A percentile compares a stretch with the other conserved stretches of the same genome.
These are phyloP conservation scores for Agrenia bidenticulata DNA, from an alignment of 2,888 invertebrate species.

Conservation along the genomic window DNA sequence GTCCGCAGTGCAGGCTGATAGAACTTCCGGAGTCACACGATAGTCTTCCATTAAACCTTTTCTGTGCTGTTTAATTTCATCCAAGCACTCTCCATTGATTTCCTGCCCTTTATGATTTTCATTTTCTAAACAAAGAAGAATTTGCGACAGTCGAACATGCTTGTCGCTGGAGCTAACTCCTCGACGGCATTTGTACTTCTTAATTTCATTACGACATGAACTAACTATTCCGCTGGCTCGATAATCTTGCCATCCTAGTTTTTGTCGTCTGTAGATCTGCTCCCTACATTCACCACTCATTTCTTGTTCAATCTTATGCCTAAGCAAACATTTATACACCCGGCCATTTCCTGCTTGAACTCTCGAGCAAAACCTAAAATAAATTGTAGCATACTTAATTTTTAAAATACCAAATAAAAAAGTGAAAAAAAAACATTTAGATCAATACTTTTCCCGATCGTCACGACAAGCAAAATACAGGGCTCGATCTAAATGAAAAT, in stretches of 20 bases:
- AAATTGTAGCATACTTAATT: not conserved
- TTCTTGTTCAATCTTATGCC: conserved; percentile 73
- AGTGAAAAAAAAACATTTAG: too few relatives aligned
- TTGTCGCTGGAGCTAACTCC: conserved; percentile 61
- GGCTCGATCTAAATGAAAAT: conserved; percentile 82
- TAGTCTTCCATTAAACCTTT: conserved; percentile 91
- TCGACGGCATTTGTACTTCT: conserved; percentile 61
- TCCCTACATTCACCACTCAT: conserved; percentile 70
- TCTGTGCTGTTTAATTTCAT: conserved; percentile 88
- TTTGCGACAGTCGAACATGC: conserved; percentile 81
- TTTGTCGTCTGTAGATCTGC: conserved; percentile 80
- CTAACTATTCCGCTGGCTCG: conserved; percentile 81
- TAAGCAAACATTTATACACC: conserved; percentile 85
- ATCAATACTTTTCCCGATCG: conserved; percentile 66
- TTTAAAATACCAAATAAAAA: not conserved
- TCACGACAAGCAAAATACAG: conserved; percentile 84
- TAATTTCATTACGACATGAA: conserved; percentile 87
- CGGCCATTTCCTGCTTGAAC: conserved; percentile 75
- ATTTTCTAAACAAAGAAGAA: conserved; percentile 85
- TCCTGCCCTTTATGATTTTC: conserved; percentile 70
- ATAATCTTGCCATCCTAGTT: conserved; percentile 86
- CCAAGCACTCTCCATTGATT: conserved; percentile 74
- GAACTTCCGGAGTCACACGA: conserved; percentile 87
- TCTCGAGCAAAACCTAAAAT: conserved; percentile 67
- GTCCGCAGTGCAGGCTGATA: conserved; percentile 81